Evolutionary conservation across 2,888 invertebrate genomes (phyloP), one percentile per base, ranked within the genome.

Genomic region (Escarpia spicata): DNA sequence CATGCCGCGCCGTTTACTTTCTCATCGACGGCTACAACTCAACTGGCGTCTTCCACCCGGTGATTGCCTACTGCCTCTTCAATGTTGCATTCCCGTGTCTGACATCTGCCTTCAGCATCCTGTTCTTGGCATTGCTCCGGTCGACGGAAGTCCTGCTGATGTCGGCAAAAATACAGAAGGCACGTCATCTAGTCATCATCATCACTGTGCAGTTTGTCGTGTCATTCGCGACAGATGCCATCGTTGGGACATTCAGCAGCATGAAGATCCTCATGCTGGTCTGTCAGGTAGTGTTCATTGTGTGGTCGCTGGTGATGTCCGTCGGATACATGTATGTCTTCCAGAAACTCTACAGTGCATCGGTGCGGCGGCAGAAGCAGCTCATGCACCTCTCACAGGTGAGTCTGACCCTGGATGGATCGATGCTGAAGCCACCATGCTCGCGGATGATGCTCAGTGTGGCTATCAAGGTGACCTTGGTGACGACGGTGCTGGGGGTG

Each of bases 11-110:
- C 95, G 98, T 98, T 95, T 98, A 98, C 96, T 97, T 99, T 95
- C 98, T 98, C 95, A 98, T 98, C 96, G 99, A 99, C 96, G 98
- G 98, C 0, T 99, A 99, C 96, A 99, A 99, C 95, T 97, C 98
- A n/a, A 98, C 98, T 93, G 97, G 97, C 93, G 98, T 98, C 0
- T 97, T 98, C 95, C 98, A 98, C 93, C 96, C 98, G 93, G 98
- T 95, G 19, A 90, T 98, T 60, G 98, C 98, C 92, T 98, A 98
- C 95, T 97, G 98, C 92, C 97, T 99, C 90, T 97, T 98, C 94
- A 98, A 98, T 95, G 97, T 98, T 93, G 98, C 98, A 0, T 98
- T 98, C 94, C 98, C 98, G 94, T 97, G 98, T 95, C 96, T 99
- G 75, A 98, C 98, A 43, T 98, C 98, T n/a, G 98, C 98, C 0